phyloP scores from a whole-genome alignment of 2,113 vertebrate genomes.

The Sprattus sprattus region DNA sequence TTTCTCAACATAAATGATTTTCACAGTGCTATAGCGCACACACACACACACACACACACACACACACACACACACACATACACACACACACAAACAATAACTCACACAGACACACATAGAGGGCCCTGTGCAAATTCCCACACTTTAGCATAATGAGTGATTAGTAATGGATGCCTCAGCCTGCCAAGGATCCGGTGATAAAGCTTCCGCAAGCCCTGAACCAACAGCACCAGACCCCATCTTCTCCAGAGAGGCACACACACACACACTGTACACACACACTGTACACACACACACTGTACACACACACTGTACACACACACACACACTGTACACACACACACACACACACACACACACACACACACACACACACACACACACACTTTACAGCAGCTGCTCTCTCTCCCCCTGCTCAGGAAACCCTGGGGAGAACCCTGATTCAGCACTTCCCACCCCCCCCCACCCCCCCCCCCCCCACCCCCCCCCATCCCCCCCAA shows the following conservation, averaged over 20 bases:
- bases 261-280: neutral
- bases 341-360: neutral
- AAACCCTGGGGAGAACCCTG: neutral
- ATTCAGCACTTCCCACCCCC: constrained; percentile 4
- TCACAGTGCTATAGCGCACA: neutral
- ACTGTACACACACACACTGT: neutral
- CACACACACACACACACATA: neutral
- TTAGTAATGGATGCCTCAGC: constrained; percentile 3
- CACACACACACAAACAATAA: neutral
- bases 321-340: neutral
- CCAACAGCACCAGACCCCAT: neutral
- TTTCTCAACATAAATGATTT: neutral
- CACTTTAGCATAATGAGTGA: constrained; percentile 16
- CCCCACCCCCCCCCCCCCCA: neutral
- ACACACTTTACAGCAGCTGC: neutral
- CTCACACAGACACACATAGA: neutral
- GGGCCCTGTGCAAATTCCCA: constrained; percentile 10
- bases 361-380: neutral
- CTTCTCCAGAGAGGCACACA: neutral
- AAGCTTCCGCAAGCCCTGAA: constrained; percentile 4
- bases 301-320: neutral
- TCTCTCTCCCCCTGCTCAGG: neutral
- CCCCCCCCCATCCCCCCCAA: neutral
- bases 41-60: neutral
- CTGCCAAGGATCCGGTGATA: constrained; percentile 18